Evolutionary conservation across 2,113 vertebrate species (phyloP).

Genomic region (Glareola pratincola): DNA sequence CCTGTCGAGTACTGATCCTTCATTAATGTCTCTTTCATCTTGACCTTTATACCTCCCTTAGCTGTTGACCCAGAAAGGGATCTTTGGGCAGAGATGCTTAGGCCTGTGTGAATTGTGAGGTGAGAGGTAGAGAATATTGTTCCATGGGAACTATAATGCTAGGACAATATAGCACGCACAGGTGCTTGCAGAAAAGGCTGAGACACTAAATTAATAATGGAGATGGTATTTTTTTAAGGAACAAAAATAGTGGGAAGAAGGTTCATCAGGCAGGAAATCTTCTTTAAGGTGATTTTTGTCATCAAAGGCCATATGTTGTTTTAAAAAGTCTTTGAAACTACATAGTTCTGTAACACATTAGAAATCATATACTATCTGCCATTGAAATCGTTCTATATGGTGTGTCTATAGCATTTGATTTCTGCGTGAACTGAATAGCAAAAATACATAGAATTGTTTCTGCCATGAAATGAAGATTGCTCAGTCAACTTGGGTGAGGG

Average conservation of each 20-base stretch:
- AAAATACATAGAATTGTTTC: background rate
- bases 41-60: background rate
- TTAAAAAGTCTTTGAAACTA: background rate
- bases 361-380: background rate
- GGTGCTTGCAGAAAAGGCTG: background rate
- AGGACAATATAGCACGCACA: background rate
- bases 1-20: background rate
- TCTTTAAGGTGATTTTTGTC: background rate
- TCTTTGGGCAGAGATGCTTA: background rate
- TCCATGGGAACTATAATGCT: background rate
- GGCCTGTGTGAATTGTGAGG: background rate
- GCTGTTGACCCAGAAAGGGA: background rate
- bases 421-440: background rate
- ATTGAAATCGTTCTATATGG: background rate
- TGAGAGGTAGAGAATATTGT: background rate
- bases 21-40: slow-evolving; percentile 5
- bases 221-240: background rate
- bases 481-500: background rate
- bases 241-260: background rate
- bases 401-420: background rate
- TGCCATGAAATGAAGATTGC: background rate
- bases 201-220: background rate
- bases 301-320: background rate
- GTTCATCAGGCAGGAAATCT: background rate
- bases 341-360: background rate